Conservation (phyloP, 2,797 vertebrate species). For the Allenopithecus nigroviridis region DNA sequence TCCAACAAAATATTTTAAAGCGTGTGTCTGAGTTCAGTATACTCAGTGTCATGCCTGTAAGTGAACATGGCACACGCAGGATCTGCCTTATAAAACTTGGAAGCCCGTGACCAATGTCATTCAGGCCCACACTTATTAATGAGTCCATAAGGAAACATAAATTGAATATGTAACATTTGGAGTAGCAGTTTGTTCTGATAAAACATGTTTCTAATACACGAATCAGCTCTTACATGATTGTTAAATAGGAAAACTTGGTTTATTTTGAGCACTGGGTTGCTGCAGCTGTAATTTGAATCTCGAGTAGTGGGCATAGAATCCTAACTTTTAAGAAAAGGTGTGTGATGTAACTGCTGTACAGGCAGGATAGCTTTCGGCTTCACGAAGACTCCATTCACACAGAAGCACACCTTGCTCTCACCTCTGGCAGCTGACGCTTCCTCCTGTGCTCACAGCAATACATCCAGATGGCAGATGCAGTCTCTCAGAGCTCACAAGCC, state of each 20-base stretch:
- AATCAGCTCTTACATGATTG: background rate
- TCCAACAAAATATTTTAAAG: background rate
- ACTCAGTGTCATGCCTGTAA: background rate
- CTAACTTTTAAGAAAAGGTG: background rate
- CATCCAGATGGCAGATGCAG: background rate
- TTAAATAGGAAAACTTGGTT: background rate
- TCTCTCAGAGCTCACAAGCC: background rate
- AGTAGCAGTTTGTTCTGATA: background rate
- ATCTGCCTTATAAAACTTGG: background rate
- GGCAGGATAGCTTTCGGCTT: background rate
- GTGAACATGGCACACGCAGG: rapidly evolving
- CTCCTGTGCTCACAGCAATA: background rate
- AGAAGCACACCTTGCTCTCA: background rate
- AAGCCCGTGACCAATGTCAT: background rate
- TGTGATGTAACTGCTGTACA: background rate
- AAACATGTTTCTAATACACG: background rate
- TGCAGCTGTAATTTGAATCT: background rate
- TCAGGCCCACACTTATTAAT: background rate
- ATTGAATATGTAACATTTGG: background rate
- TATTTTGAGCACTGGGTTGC: background rate
- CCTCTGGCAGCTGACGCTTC: background rate
- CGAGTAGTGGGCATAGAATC: background rate
- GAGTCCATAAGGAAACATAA: background rate
- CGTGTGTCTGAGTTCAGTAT: background rate
- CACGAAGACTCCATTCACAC: rapidly evolving